These are phyloP conservation scores for Calosoma granatense DNA, from an alignment of 1,140 invertebrate genomes.

Conservation along the genomic window DNA sequence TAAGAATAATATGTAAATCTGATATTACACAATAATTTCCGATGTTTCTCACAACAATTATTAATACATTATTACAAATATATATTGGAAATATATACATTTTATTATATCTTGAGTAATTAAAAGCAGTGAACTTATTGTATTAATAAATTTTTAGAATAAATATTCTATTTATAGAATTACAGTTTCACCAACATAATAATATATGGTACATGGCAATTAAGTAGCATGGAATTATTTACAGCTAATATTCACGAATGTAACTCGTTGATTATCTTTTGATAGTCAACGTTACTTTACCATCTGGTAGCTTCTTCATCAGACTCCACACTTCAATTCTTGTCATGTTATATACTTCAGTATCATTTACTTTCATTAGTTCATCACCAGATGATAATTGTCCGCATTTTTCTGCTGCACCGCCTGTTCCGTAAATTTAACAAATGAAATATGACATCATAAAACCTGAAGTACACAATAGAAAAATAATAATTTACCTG, in stretches of 20 bases:
- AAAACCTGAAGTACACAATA: too few relatives aligned
- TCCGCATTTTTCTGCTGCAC: constrained; percentile 81
- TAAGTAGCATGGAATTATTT: not conserved
- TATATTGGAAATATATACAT: too few relatives aligned
- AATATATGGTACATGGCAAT: not conserved
- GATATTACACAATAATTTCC: too few relatives aligned
- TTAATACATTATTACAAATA: too few relatives aligned
- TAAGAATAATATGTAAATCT: too few relatives aligned
- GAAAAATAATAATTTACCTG: constrained; percentile 49
- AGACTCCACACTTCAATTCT: constrained; percentile 89
- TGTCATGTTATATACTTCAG: constrained; percentile 69
- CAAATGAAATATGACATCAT: not conserved
- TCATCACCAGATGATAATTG: constrained; percentile 77
- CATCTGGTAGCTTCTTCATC: constrained; percentile 78
- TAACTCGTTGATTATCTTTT: constrained; percentile 24
- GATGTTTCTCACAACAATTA: too few relatives aligned
- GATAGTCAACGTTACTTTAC: constrained; percentile 46
- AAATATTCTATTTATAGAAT: not conserved
- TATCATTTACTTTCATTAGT: constrained; percentile 71
- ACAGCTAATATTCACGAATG: not conserved
- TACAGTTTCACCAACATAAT: not conserved
- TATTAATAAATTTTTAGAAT: not conserved
- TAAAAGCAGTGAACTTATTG: too few relatives aligned
- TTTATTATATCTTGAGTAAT: too few relatives aligned
- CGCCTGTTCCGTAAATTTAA: constrained; percentile 51